Base-by-base conservation (phyloP, 2,888 invertebrate species). In the Chrysina gloriosa region DNA sequence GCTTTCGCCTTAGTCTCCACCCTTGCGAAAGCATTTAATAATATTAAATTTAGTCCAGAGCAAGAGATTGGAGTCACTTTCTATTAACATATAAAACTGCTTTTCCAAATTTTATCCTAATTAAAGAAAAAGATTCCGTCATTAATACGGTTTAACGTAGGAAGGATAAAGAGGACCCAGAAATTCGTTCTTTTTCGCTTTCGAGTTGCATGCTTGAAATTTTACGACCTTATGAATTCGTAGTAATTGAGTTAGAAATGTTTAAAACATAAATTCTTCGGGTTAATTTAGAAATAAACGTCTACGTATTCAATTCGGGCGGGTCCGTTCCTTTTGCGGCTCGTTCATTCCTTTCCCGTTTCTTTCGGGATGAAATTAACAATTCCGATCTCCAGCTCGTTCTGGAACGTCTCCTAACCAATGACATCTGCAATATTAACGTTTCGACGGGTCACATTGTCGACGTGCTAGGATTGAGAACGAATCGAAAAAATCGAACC, bases 201-300 rank as follows among this genome's bases (percentile, higher is more conserved):
- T 4, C 1, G 11, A 27, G 25, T 11, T 11, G 19, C 23, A 34
- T 14, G 39, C 56, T 56, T 39, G 56, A 56, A 56, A 39, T 56
- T 56, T 56, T 56, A 56, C 23, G 39, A 56, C 56, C 56, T 50
- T 36, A 56, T 56, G 39, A 56, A 56, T 56, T 56, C 14, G n/a
- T 39, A 23, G 56, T 56, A 56, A 56, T 56, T 56, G 56, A 56
- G 56, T 56, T 56, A 39, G 56, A 56, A 56, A 56, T 56, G 56
- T 56, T 56, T 56, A 56, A 56, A 56, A 19, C 56, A 56, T 56
- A 56, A 56, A 56, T 50, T 50, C 14, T 14, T 27, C 14, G 50
- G 25, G 56, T 56, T 56, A 56, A 56, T 36, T 36, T 39, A 31
- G 56, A 56, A 34, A 56, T 56, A 39, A 56, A 56, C 21, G 56